Base-by-base conservation (phyloP, 2,888 invertebrate species). In the Eupithecia inturbata region DNA sequence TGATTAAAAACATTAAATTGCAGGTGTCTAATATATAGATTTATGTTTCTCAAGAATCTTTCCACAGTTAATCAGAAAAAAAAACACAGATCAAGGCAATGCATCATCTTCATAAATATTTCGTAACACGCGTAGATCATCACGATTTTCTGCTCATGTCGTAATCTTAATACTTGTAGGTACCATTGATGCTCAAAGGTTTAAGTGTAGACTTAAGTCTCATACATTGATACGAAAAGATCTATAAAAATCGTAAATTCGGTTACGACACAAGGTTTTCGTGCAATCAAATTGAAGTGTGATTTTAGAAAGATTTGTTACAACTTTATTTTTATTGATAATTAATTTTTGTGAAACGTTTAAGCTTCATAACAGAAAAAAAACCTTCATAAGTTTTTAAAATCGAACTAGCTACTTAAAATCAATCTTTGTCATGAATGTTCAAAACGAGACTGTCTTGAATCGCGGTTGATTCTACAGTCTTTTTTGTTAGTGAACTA, bases 101-200 rank as follows among this genome's bases (percentile, higher is more conserved):
- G 66, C 12, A 74, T 74, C 64, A 57, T 69, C 39, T 26, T 66
- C 68, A 49, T 67, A 68, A 57, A 71, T 57, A 66, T 73, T 75
- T 75, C 70, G 64, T 70, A 75, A 70, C 70, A 67, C 53, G 62
- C n/a, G 28, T 19, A 41, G 31, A 70, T 39, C 75, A 68, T 74
- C 74, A 73, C 64, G 72, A 75, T 68, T 63, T 73, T 73, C 67
- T 60, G 60, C 1, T 26, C 28, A 73, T 71, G 64, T 67, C 19
- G 70, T 70, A 70, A 70, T 68, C 57, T 22, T 49, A 66, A 36
- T 62, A 64, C 63, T 36, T 64, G n/a, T 36, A 33, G 19, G 10
- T 64, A 36, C n/a, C 10, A 0, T n/a, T 63, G 22, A 36, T 33
- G 63, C n/a, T 63, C 22, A 22, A 64, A 64, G 12, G 6, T 33